Conservation (phyloP, 23 tunicate genomes). For the Styela clava region DNA sequence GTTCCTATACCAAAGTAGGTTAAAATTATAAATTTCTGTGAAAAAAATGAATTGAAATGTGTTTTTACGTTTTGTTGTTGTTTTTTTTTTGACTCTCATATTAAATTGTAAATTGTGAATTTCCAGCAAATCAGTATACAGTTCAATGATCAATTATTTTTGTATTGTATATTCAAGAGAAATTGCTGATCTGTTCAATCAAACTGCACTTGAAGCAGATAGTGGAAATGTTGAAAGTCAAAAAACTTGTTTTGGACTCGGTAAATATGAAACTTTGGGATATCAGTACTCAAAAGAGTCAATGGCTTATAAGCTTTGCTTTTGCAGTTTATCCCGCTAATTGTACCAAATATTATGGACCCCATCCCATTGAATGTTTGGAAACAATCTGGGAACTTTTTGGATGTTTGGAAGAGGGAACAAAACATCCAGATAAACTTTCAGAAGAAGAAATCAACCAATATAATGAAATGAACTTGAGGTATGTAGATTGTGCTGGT, state of each 20-base stretch:
- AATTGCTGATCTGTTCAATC: conserved; percentile 8
- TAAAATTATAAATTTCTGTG: too few relatives aligned
- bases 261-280: conserved; percentile 7
- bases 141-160: too few relatives aligned
- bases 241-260: conserved; percentile 26
- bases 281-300: too few relatives aligned
- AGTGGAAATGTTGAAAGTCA: conserved; percentile 4
- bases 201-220: conserved; percentile 13
- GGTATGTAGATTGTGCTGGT: too few relatives aligned
- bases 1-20: too few relatives aligned
- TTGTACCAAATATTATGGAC: conserved; percentile 25
- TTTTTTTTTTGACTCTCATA: too few relatives aligned
- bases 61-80: too few relatives aligned
- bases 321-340: neutral
- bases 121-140: too few relatives aligned
- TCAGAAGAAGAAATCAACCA: neutral
- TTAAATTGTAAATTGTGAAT: too few relatives aligned
- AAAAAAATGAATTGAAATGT: too few relatives aligned
- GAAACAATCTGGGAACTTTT: conserved; percentile 21
- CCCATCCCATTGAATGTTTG: conserved; percentile 29
- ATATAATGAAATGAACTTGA: conserved; percentile 8
- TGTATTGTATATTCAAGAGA: neutral
- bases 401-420: neutral
- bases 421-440: conserved; percentile 1
- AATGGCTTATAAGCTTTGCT: too few relatives aligned